Evolutionary conservation across 2,888 invertebrate species (phyloP).

Genomic region (Agrotis ipsilon): DNA sequence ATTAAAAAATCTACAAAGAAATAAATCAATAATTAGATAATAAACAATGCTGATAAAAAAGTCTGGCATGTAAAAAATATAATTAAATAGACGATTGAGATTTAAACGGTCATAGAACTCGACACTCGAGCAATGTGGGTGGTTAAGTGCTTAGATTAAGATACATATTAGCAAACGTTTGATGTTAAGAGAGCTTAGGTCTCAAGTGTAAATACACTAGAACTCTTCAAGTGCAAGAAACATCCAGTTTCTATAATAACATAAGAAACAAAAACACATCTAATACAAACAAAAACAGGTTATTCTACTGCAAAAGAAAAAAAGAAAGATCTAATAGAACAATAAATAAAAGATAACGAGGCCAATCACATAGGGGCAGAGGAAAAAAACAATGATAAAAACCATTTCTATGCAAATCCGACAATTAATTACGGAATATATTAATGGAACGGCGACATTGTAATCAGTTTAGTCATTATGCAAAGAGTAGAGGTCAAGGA

Average conservation of each 20-base stretch:
- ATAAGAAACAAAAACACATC: constrained; percentile 30
- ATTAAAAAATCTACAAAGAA: not conserved
- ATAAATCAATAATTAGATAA: not conserved
- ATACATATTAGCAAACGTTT: constrained; percentile 14
- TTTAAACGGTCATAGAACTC: constrained; percentile 39
- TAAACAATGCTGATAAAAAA: constrained; percentile 12
- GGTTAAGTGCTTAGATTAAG: constrained; percentile 26
- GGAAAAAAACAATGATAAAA: constrained; percentile 48
- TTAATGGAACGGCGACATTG: constrained; percentile 41
- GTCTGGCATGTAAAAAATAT: constrained; percentile 27
- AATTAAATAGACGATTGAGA: constrained; percentile 38
- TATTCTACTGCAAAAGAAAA: constrained; percentile 22
- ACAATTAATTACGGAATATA: constrained; percentile 56
- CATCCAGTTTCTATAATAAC: not conserved
- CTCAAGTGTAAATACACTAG: constrained; percentile 11
- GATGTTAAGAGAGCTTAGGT: not conserved
- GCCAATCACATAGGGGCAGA: constrained; percentile 41
- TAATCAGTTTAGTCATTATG: constrained; percentile 49
- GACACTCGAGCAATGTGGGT: constrained; percentile 24
- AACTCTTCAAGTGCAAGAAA: not conserved
- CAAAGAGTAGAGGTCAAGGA: constrained; percentile 49
- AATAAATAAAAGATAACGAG: constrained; percentile 49
- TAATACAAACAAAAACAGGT: constrained; percentile 23
- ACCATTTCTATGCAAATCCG: constrained; percentile 59
- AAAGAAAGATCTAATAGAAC: constrained; percentile 44